Base-by-base conservation (phyloP, 2,888 invertebrate genomes). In the Zhuqinia jingwanae region DNA sequence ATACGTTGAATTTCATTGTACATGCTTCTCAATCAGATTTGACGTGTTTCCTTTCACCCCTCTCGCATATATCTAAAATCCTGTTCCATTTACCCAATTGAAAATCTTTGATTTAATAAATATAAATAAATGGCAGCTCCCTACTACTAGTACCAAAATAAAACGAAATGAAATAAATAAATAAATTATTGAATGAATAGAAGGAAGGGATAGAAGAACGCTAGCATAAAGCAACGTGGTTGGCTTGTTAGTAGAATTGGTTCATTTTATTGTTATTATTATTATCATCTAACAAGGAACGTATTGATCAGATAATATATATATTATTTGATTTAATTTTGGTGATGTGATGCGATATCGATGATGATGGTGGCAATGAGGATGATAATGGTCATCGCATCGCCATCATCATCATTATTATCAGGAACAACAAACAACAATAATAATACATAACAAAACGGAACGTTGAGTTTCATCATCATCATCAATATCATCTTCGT, bases 271-370 rank as follows among this genome's bases (percentile, higher is more conserved):
- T 75, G 36, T 56, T 70, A 70, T n/a, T 36, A 36, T 63, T 80
- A 45, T 81, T 56, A 60, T 36, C 50, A 60, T 17, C 30, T 27
- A 79, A 20, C 63, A 81, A 79, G 42, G 45, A 8, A 70, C 30
- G 22, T 77, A 77, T 76, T 77, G 77, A 84, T 84, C 84, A 77
- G 84, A 76, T 77, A n/a, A n/a, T n/a, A n/a, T n/a, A n/a, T n/a
- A n/a, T n/a, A n/a, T n/a, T n/a, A 84, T 78, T 85, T 73, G 70
- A 85, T 85, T 85, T 84, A 53, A 77, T 84, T 85, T 77, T 56
- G 30, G 75, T 75, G 77, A 56, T 84, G 77, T 25, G 50, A 84
- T 84, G n/a, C n/a, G n/a, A n/a, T n/a, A n/a, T n/a, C n/a, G n/a
- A n/a, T 68, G 36, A 36, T 8, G 36, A 36, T 6, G 36, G 36